Evolutionary conservation across 2,113 vertebrate species (phyloP).

Genomic region (Desmodus rotundus): DNA sequence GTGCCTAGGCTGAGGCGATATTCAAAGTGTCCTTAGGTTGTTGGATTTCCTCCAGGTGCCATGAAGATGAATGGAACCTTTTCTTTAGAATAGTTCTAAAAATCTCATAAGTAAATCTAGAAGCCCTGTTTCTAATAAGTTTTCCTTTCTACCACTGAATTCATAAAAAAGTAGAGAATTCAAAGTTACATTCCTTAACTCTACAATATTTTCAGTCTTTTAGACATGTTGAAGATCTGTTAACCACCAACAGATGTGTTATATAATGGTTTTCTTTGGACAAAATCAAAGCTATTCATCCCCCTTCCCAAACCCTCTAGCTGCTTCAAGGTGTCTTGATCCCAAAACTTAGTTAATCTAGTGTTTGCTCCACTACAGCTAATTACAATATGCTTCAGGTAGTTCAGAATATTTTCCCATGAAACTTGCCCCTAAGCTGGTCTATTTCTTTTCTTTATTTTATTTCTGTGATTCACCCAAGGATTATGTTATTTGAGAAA

Average conservation of each 20-base stretch:
- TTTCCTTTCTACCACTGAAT: constrained; percentile 52
- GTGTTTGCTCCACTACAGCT: constrained; percentile 48
- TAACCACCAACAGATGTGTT: constrained; percentile 83
- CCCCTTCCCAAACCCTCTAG: constrained; percentile 27
- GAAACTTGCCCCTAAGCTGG: constrained; percentile 31
- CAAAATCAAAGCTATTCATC: constrained; percentile 74
- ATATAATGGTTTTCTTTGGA: constrained; percentile 73
- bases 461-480: constrained; percentile 36
- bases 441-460: background rate
- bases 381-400: constrained; percentile 58
- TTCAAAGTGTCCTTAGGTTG: background rate
- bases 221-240: constrained; percentile 75
- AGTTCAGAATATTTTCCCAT: constrained; percentile 54
- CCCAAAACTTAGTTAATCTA: constrained; percentile 53
- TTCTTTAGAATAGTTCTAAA: constrained; percentile 23
- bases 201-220: constrained; percentile 77
- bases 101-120: constrained; percentile 34
- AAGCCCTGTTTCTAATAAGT: constrained; percentile 24
- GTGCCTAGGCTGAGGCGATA: background rate
- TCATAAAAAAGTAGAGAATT: constrained; percentile 61
- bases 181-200: constrained; percentile 78
- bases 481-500: background rate
- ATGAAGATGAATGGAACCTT: background rate
- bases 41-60: background rate
- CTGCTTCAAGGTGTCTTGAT: constrained; percentile 66